phyloP scores from a whole-genome alignment of 1,140 invertebrate genomes.

The Heliconius eleuchia region DNA sequence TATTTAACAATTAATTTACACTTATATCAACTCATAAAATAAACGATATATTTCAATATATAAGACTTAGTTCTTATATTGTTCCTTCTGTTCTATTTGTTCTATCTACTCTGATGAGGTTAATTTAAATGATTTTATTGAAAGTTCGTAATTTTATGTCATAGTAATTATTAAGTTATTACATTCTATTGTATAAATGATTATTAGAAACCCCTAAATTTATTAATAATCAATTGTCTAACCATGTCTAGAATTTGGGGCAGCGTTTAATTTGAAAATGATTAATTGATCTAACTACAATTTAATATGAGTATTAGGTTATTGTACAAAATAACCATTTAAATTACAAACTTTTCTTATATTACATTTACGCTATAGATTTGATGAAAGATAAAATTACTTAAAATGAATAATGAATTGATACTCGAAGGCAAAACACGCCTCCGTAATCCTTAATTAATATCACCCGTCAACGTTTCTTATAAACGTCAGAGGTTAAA shows the following conservation, averaged over 20 bases:
- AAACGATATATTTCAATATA: no score
- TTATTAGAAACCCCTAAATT: background rate
- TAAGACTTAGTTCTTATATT: no score
- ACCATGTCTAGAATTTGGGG: constrained; percentile 1
- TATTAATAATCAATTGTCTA: background rate
- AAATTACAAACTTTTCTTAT: constrained; percentile 1
- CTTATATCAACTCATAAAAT: no score
- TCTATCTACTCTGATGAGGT: background rate
- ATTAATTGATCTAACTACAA: background rate
- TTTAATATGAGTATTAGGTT: background rate
- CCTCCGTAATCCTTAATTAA: constrained; percentile 21
- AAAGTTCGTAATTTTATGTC: background rate
- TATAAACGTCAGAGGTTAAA: constrained; percentile 25
- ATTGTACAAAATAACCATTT: background rate
- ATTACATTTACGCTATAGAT: background rate
- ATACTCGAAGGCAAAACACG: constrained; percentile 13
- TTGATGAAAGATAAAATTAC: constrained; percentile 1
- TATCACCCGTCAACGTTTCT: constrained; percentile 24
- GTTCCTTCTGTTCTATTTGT: no score
- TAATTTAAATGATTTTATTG: no score
- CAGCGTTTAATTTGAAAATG: background rate
- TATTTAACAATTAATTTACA: background rate
- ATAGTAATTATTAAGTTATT: background rate
- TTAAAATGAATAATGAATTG: constrained; percentile 17
- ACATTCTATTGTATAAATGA: background rate